phyloP scores from a whole-genome alignment of 2,888 invertebrate species.

The Neoascia interrupta region DNA sequence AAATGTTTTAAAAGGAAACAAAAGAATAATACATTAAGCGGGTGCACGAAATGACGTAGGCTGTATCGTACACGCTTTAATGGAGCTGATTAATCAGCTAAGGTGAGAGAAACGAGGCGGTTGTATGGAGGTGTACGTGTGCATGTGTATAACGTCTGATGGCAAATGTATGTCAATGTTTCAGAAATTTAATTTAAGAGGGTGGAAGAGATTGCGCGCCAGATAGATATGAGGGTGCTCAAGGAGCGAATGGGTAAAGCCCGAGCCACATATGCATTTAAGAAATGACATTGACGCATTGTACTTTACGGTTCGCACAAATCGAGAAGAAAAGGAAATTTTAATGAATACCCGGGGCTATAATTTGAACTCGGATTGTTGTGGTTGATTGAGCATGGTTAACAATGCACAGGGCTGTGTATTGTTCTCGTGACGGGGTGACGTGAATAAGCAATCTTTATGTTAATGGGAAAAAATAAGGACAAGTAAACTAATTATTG shows the following conservation, averaged over 20 bases:
- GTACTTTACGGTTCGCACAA: slow-evolving; percentile 5
- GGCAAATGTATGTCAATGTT: slow-evolving; percentile 59
- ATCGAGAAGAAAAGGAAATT: slow-evolving; percentile 17
- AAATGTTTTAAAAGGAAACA: not conserved
- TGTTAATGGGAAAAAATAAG: too few relatives aligned
- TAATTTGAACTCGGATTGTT: slow-evolving; percentile 25
- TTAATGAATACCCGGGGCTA: slow-evolving; percentile 17
- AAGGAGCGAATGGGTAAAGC: not conserved
- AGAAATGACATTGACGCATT: slow-evolving; percentile 24
- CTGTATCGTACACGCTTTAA: slow-evolving; percentile 19
- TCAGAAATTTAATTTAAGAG: slow-evolving; percentile 47
- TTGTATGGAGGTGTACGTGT: not conserved
- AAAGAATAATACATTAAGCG: not conserved
- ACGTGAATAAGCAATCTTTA: too few relatives aligned
- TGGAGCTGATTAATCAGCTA: slow-evolving; percentile 37
- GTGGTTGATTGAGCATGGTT: slow-evolving; percentile 20
- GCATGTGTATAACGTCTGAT: slow-evolving; percentile 11
- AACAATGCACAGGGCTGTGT: too few relatives aligned
- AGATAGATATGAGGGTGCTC: slow-evolving; percentile 29
- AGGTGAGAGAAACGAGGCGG: too few relatives aligned
- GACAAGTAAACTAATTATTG: too few relatives aligned
- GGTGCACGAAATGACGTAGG: slow-evolving; percentile 5
- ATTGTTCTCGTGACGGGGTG: too few relatives aligned
- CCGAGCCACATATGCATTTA: not conserved
- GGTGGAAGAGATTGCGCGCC: slow-evolving; percentile 34